Base-by-base conservation (phyloP, 2,888 invertebrate genomes). In the Zhuqinia jingwanae region DNA sequence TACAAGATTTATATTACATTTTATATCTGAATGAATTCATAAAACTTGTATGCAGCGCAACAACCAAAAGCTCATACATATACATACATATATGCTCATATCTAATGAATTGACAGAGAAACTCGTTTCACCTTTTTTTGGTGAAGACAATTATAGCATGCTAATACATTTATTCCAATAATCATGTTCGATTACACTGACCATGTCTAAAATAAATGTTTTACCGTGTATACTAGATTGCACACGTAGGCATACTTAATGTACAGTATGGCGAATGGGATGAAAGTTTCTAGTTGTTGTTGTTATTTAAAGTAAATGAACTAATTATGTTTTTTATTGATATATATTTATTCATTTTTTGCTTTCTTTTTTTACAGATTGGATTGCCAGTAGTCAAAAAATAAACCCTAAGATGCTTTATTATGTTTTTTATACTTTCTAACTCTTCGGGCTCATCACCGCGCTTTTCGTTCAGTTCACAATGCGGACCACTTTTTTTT, bases 341-440 rank as follows among this genome's bases (percentile, higher is more conserved):
- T 60, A n/a, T n/a, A n/a, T n/a, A n/a, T n/a, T n/a, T n/a, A n/a
- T n/a, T n/a, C n/a, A n/a, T 63, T 65, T 60, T 78, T 56, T 83
- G 60, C 27, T 85, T 65, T 88, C 36, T 78, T 80, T 83, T 77
- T 78, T 82, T 87, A 63, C 80, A 90, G 90, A 90, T 88, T 89
- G 88, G 88, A 89, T 89, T 88, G 89, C 90, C 90, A 90, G 89
- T 90, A 90, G 90, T 89, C 90, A 90, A 90, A 88, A 84, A 73
- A 84, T 81, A 76, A 88, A 84, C 78, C 84, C 84, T 88, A 86
- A 84, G 84, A 90, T 85, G 81, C 80, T 89, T 89, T 90, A 87
- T 90, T 87, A 88, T 85, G 85, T 87, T 88, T 89, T 87, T 87
- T 84, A 82, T 88, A 81, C 87, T 89, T 87, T 89, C 87, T 87